Conservation (phyloP, 2,797 vertebrate genomes). For the Cryptoprocta ferox region DNA sequence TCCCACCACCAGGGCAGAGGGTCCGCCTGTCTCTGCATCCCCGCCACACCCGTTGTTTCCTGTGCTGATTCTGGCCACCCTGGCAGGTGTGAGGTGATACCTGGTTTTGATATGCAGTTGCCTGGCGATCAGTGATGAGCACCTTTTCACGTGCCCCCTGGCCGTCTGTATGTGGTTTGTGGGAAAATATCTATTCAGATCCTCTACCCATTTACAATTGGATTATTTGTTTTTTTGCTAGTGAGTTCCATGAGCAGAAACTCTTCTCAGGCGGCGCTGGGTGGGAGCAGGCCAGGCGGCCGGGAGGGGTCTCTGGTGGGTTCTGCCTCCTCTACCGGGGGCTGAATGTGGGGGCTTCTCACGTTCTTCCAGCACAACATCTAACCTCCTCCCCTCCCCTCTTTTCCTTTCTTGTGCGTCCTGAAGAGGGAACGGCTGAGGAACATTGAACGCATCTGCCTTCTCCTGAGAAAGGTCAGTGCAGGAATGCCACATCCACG, state of each 20-base stretch:
- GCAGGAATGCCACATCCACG: background rate
- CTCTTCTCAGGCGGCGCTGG: background rate
- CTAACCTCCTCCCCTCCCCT: background rate
- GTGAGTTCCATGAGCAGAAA: background rate
- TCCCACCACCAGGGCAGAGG: background rate
- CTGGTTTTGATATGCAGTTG: background rate
- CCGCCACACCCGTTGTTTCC: background rate
- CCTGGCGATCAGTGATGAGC: background rate
- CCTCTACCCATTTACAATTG: background rate
- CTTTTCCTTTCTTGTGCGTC: conserved; percentile 1
- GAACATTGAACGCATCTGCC: conserved; percentile 98
- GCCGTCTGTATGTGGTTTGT: background rate
- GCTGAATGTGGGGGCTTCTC: background rate
- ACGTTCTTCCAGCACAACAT: background rate
- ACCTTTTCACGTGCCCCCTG: background rate
- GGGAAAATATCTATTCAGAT: background rate
- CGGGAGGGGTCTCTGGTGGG: background rate
- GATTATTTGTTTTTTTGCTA: background rate
- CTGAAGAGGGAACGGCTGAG: conserved; percentile 94
- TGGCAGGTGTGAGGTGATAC: background rate
- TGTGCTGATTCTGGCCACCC: background rate
- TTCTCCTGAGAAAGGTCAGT: conserved; percentile 96
- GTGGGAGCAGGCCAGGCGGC: background rate
- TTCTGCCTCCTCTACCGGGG: background rate
- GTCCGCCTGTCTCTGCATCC: background rate